phyloP scores from a whole-genome alignment of 1,140 invertebrate genomes.

The Pogonus chalceus region DNA sequence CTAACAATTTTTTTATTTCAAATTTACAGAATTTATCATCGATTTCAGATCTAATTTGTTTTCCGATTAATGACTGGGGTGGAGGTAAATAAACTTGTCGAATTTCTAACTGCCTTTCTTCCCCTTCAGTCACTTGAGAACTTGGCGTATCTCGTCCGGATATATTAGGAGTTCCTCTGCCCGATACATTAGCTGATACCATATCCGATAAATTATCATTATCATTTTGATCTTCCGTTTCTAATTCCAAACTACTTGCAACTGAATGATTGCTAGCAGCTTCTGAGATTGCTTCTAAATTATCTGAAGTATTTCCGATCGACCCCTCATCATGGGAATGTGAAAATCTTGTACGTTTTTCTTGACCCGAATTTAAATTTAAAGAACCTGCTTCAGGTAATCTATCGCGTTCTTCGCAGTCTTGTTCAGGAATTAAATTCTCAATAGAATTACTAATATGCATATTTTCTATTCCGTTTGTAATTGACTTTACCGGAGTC shows the following conservation, averaged over 20 bases:
- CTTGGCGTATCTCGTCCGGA: conserved; percentile 88
- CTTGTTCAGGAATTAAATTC: conserved; percentile 8
- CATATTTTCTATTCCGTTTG: not conserved
- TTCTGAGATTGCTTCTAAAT: conserved; percentile 88
- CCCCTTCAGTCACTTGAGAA: conserved; percentile 79
- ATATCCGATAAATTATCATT: conserved; percentile 93
- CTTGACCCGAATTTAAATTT: conserved; percentile 23
- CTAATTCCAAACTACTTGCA: conserved; percentile 77
- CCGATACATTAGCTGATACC: conserved; percentile 93
- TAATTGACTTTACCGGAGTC: conserved; percentile 16
- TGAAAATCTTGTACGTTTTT: conserved; percentile 54
- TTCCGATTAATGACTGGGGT: conserved; percentile 39
- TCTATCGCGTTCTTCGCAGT: conserved; percentile 11
- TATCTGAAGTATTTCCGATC: conserved; percentile 82
- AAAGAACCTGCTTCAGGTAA: conserved; percentile 25
- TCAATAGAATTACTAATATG: conserved; percentile 4
- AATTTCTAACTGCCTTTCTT: conserved; percentile 44
- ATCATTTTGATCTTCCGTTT: conserved; percentile 75
- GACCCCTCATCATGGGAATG: conserved; percentile 81
- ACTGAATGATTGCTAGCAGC: conserved; percentile 91
- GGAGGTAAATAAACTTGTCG: conserved; percentile 41
- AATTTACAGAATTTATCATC: conserved; percentile 99
- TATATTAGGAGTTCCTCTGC: conserved; percentile 65
- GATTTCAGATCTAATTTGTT: conserved; percentile 81
- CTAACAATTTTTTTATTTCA: conserved; percentile 81